These are phyloP conservation scores for Peromyscus leucopus DNA, from an alignment of 2,113 vertebrate genomes.

Conservation along the genomic window DNA sequence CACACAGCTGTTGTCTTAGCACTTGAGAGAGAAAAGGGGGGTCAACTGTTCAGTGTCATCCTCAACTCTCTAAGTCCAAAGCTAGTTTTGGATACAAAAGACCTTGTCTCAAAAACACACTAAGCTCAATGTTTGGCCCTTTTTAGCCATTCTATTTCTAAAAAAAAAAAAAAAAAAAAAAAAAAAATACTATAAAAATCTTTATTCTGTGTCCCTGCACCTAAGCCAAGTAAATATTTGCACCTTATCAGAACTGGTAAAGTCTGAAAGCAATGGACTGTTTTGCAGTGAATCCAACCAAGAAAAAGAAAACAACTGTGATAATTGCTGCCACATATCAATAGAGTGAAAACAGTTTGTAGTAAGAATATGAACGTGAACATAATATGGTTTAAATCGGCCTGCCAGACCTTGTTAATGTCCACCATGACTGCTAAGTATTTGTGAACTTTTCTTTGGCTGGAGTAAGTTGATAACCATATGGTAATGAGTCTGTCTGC, in stretches of 20 bases:
- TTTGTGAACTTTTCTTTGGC: slow-evolving; percentile 61
- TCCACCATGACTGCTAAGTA: neutral
- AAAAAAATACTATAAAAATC: slow-evolving; percentile 9
- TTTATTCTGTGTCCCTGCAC: neutral
- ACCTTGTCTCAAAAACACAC: neutral
- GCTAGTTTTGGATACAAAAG: neutral
- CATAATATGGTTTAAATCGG: slow-evolving; percentile 26
- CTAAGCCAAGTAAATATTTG: slow-evolving; percentile 51
- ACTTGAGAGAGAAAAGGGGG: neutral
- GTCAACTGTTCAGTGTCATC: neutral
- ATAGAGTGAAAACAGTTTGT: slow-evolving; percentile 49
- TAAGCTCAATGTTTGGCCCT: neutral
- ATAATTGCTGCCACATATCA: slow-evolving; percentile 13
- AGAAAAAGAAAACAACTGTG: neutral
- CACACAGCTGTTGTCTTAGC: neutral
- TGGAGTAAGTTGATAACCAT: slow-evolving; percentile 43
- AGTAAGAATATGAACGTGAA: slow-evolving; percentile 40
- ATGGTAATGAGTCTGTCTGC: slow-evolving; percentile 18
- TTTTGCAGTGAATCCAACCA: slow-evolving; percentile 51
- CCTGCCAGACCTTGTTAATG: neutral
- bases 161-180: neutral
- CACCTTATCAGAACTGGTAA: slow-evolving; percentile 48
- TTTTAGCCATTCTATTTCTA: neutral
- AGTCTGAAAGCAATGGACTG: slow-evolving; percentile 26
- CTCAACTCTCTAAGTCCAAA: neutral